Evolutionary conservation across 2,113 vertebrate genomes (phyloP).

Genomic region (Halcyon malimbica): DNA sequence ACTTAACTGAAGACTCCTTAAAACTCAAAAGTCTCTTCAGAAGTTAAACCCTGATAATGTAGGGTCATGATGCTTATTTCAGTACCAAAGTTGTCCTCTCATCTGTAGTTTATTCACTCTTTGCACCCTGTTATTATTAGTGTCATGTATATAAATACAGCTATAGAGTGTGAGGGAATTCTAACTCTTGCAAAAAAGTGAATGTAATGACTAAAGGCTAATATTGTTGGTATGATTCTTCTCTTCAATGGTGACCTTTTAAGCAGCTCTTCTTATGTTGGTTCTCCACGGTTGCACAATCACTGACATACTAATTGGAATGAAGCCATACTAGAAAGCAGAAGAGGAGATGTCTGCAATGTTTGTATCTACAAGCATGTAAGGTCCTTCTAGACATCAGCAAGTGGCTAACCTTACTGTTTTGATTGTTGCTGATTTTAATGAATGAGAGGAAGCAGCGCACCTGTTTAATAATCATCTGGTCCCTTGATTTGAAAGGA

Average conservation of each 20-base stretch:
- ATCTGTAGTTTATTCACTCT: not conserved
- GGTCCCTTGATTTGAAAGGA: not conserved
- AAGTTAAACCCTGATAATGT: not conserved
- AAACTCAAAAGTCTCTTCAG: not conserved
- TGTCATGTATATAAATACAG: not conserved
- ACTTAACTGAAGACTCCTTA: not conserved
- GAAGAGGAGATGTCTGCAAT: not conserved
- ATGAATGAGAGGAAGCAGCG: not conserved
- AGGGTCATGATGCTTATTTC: not conserved
- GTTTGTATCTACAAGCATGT: not conserved
- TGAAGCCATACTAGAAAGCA: not conserved
- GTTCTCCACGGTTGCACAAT: not conserved
- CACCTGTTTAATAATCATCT: slow-evolving; percentile 18
- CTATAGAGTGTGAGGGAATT: not conserved
- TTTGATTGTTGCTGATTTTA: not conserved
- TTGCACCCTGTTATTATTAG: not conserved
- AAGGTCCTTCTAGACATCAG: not conserved
- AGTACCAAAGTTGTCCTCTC: not conserved
- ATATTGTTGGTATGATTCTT: not conserved
- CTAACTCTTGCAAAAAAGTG: not conserved
- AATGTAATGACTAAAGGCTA: not conserved
- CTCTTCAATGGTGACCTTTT: not conserved
- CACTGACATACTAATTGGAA: not conserved
- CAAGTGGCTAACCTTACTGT: not conserved
- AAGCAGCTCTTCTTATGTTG: not conserved